A percentile compares a stretch with the other conserved stretches of the same genome.
These are phyloP conservation scores for Clarias magur DNA, from an alignment of 2,113 vertebrate species.

Conservation along the genomic window DNA sequence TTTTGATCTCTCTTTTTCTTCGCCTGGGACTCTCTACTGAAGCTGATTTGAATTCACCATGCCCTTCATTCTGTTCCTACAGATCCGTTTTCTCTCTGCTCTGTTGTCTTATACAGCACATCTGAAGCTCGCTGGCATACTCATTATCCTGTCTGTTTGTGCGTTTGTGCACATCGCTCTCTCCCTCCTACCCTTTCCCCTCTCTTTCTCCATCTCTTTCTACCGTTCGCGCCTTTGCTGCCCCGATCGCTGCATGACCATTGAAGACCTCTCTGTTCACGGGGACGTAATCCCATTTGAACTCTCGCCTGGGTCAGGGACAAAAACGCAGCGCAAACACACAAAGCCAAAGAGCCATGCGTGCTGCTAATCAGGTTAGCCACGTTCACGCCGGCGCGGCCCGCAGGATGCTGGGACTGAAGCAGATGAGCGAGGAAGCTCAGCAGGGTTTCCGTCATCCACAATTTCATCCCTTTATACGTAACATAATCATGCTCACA, in stretches of 20 bases:
- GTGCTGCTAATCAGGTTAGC: conserved; percentile 56
- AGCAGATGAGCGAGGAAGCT: conserved; percentile 37
- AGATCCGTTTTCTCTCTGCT: conserved; percentile 30
- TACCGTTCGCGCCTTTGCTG: conserved; percentile 16
- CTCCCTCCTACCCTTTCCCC: not conserved
- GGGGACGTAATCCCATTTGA: conserved; percentile 57
- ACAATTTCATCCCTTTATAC: conserved; percentile 42
- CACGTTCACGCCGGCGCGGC: conserved; percentile 12
- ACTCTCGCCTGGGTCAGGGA: conserved; percentile 46
- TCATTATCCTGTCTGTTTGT: conserved; percentile 33
- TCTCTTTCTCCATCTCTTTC: not conserved
- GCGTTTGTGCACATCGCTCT: not conserved
- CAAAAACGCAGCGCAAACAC: conserved; percentile 45
- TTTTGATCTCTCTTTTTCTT: conserved; percentile 52
- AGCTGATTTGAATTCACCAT: conserved; percentile 40
- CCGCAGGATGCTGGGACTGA: conserved; percentile 39
- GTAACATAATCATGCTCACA: conserved; percentile 45
- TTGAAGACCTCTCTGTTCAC: conserved; percentile 45
- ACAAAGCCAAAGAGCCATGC: conserved; percentile 48
- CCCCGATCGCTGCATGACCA: conserved; percentile 27
- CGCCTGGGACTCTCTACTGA: conserved; percentile 6
- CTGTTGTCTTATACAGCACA: conserved; percentile 35
- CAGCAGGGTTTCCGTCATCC: conserved; percentile 40
- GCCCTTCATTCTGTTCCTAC: not conserved
- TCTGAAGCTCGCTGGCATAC: conserved; percentile 46